Base-by-base conservation (phyloP, 2,797 vertebrate species). In the Neosilurus hyrtlii region DNA sequence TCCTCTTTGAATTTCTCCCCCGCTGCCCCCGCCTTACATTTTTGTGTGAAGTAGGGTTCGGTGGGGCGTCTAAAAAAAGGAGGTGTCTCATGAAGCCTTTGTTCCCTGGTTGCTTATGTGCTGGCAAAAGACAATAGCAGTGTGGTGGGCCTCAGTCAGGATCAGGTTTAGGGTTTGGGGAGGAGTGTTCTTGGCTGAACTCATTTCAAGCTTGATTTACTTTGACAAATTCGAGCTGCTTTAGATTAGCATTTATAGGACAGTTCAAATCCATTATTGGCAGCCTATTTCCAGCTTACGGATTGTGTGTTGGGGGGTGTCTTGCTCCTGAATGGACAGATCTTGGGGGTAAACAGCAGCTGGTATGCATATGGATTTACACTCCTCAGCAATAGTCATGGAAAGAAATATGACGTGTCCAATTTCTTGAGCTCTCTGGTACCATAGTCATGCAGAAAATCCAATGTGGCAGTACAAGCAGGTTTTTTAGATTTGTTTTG, bases 61-160 rank as follows among this genome's bases (percentile, higher is more conserved):
- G 1, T 62, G n/a, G 26, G 84, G 85, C 15, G 52, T 65, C 65
- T 83, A n/a, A 65, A 67, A 88, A 85, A 89, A 89, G 90, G 87
- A 78, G 90, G 89, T 87, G 88, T 89, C 92, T 92, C 90, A 85
- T 84, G 81, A 85, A 90, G 89, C 89, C 90, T 94, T 94, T 93
- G 91, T 91, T 92, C 84, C 76, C 89, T 92, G 93, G 94, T 91
- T 93, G 91, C 93, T 93, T 93, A 93, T 92, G 89, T 88, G 91
- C 92, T 93, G 86, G 91, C 89, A 87, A 89, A 93, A 89, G 91
- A 92, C 93, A 90, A 92, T 90, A 83, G 83, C 82, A 85, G 83
- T 74, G 65, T 85, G 83, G 83, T 86, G 86, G 83, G 68, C n/a
- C 57, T 88, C 66, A 78, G 35, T 73, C 75, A 77, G 80, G 81